A percentile compares a stretch with the other conserved stretches of the same genome.
These are phyloP conservation scores for Adelphocoris suturalis DNA, from an alignment of 2,888 invertebrate species.

Conservation along the genomic window DNA sequence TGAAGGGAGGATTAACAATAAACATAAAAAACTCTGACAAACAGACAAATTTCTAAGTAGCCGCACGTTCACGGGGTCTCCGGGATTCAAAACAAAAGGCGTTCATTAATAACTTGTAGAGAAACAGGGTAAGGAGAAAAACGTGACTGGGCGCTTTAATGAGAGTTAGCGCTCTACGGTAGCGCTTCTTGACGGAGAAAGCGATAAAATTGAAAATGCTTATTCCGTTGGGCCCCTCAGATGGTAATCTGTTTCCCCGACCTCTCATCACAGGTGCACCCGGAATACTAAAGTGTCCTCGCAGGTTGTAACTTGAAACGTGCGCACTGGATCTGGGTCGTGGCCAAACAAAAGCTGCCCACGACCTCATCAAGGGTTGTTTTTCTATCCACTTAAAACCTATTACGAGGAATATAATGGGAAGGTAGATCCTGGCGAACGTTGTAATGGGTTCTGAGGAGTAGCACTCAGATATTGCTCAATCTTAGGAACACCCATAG, in stretches of 20 bases:
- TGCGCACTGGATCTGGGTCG: conserved; percentile 6
- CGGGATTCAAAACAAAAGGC: conserved; percentile 23
- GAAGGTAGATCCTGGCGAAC: not conserved
- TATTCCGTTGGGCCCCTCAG: conserved; percentile 17
- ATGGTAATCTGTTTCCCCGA: conserved; percentile 33
- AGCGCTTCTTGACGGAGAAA: conserved; percentile 26
- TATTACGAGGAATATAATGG: not conserved
- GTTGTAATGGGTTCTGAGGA: not conserved
- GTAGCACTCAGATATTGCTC: no score
- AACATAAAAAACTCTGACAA: conserved; percentile 29
- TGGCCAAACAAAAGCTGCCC: not conserved
- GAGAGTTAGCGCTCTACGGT: conserved; percentile 23
- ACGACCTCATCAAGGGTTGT: not conserved
- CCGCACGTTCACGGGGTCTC: conserved; percentile 31
- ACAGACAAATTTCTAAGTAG: conserved; percentile 42
- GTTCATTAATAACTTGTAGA: conserved; percentile 42
- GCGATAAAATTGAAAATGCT: conserved; percentile 35
- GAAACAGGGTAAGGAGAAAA: conserved; percentile 42
- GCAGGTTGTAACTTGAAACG: not conserved
- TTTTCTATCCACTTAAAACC: not conserved
- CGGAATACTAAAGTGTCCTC: not conserved
- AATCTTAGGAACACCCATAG: no score
- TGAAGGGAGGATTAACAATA: conserved; percentile 17
- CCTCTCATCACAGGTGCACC: conserved; percentile 21
- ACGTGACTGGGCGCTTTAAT: conserved; percentile 20